Conservation (phyloP, 92 coral and sea anemone genomes). For the Siderastrea siderea region DNA sequence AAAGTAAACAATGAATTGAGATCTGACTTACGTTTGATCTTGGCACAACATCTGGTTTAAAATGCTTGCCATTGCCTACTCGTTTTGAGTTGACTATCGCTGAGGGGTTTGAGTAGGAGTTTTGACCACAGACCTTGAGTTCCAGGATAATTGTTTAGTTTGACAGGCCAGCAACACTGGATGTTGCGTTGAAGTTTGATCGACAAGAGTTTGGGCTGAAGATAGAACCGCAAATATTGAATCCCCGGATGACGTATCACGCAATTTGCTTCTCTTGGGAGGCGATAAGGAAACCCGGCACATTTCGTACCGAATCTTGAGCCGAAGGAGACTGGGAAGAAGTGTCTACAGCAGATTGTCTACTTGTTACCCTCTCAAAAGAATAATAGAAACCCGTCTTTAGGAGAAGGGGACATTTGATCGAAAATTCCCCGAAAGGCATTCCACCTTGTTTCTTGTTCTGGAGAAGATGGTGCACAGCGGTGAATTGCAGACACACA, state of each 20-base stretch:
- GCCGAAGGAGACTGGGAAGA: neutral
- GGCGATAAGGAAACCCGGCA: neutral
- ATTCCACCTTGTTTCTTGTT: constrained; percentile 19
- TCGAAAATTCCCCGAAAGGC: neutral
- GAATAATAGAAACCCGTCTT: neutral
- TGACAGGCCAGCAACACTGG: neutral
- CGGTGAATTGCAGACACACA: constrained; percentile 24
- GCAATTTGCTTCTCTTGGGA: neutral
- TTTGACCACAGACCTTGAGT: neutral
- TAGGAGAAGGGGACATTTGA: constrained; percentile 19
- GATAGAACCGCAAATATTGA: constrained; percentile 25
- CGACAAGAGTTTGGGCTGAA: neutral
- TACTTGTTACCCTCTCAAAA: neutral
- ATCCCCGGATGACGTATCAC: neutral
- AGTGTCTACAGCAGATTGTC: neutral
- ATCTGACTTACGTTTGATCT: constrained; percentile 16
- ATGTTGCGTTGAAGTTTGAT: neutral
- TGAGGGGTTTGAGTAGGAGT: neutral
- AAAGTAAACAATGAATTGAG: neutral
- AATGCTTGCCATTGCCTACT: neutral
- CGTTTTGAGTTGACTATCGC: neutral
- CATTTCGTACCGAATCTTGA: neutral
- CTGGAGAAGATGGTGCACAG: constrained; percentile 45
- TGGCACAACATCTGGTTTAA: constrained; percentile 3
- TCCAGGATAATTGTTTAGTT: neutral